Evolutionary conservation across 37 sponge, comb jelly and placozoan genomes (phyloP).

Genomic region (Tethya wilhelma): DNA sequence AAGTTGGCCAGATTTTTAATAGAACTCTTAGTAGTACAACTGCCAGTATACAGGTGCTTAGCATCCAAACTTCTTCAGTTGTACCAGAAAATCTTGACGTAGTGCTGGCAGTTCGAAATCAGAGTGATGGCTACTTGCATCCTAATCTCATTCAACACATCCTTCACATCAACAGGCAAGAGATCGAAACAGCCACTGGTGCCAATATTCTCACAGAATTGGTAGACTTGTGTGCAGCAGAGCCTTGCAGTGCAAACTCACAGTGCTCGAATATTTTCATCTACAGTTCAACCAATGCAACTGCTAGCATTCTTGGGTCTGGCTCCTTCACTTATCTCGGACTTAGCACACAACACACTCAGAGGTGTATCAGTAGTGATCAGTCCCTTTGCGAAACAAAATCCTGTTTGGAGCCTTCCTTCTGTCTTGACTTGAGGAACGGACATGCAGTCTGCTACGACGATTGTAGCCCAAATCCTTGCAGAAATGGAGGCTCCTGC

Average conservation of each 20-base stretch:
- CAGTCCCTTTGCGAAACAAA: neutral
- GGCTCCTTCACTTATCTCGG: constrained; percentile 10
- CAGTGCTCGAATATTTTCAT: constrained; percentile 30
- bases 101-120: constrained; percentile 18
- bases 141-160: constrained; percentile 55
- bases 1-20: neutral
- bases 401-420: constrained; percentile 31
- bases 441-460: constrained; percentile 22
- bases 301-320: constrained; percentile 27
- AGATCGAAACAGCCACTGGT: constrained; percentile 2
- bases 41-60: constrained; percentile 21
- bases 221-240: constrained; percentile 51
- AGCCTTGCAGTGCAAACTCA: constrained; percentile 33
- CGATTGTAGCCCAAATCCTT: constrained; percentile 62
- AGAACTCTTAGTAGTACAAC: neutral
- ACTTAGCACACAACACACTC: neutral
- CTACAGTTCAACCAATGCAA: neutral
- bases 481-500: constrained; percentile 64
- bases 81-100: constrained; percentile 23
- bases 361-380: neutral
- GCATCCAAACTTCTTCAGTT: constrained; percentile 6
- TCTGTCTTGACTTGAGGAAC: constrained; percentile 9
- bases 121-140: constrained; percentile 27
- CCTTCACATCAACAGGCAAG: constrained; percentile 36
- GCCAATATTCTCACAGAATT: constrained; percentile 41